Evolutionary conservation across 1,140 invertebrate genomes (phyloP).

Genomic region (Trissolcus basalis): DNA sequence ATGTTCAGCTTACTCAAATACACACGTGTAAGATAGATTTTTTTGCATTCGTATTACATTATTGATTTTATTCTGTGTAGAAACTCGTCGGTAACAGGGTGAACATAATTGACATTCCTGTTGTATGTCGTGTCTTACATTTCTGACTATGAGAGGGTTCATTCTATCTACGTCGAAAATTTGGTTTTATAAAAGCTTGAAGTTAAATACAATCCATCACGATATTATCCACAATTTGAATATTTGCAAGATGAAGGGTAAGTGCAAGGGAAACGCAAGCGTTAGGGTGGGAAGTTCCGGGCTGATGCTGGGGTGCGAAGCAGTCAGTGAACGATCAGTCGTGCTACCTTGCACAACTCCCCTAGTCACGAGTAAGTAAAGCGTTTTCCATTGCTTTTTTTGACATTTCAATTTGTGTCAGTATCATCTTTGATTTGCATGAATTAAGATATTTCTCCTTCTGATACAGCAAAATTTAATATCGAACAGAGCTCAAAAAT

Average conservation of each 20-base stretch:
- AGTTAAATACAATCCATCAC: neutral
- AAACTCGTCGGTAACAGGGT: neutral
- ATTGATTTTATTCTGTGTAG: slow-evolving; percentile 29
- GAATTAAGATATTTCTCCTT: too few species aligned
- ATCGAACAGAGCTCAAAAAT: too few species aligned
- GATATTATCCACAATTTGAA: slow-evolving; percentile 8
- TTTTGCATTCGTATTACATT: slow-evolving; percentile 18
- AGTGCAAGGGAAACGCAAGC: slow-evolving; percentile 4
- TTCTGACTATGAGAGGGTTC: too few species aligned
- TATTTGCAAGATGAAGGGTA: slow-evolving; percentile 16
- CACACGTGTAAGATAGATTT: neutral
- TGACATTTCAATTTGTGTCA: too few species aligned
- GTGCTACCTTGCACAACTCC: slow-evolving; percentile 30
- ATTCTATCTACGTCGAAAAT: too few species aligned
- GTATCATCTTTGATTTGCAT: too few species aligned
- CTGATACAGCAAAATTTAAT: too few species aligned
- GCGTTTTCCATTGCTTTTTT: slow-evolving; percentile 2
- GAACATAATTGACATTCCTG: neutral
- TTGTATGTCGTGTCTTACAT: too few species aligned
- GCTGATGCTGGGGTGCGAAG: slow-evolving; percentile 49
- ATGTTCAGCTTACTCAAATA: too few species aligned
- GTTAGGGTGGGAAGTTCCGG: slow-evolving; percentile 26
- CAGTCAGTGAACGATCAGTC: slow-evolving; percentile 47
- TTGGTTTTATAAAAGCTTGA: neutral
- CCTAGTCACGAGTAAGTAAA: slow-evolving; percentile 11